Base-by-base conservation (phyloP, 1,140 invertebrate species). In the Zaprionus ornatus region DNA sequence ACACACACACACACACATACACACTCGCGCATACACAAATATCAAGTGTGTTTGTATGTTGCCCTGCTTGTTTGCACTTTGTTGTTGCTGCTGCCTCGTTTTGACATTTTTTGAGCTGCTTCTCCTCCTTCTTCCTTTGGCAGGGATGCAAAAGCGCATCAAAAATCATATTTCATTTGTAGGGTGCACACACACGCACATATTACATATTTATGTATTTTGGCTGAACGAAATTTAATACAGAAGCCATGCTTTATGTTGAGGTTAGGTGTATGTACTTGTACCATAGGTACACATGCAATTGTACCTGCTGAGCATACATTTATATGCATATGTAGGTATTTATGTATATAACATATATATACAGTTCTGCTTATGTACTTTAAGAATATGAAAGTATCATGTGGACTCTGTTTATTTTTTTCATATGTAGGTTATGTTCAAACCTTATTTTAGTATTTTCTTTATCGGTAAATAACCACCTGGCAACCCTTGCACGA, bases 31-130 rank as follows among this genome's bases (percentile, higher is more conserved):
- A 61, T n/a, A 45, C 19, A 67, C 32, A 59, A n/a, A 61, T 21
- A 54, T 23, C 12, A 35, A n/a, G 45, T 32, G 13, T 17, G 9
- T 27, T 12, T 62, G 59, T 56, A 25, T 29, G 54, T 25, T 54
- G 13, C 9, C 29, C 12, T 55, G 52, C 12, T 21, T 4, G 19
- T 50, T 50, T 50, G 45, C 0, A 50, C 10, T 13, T 21, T 52
- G 57, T 61, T 69, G 27, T 32, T 32, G 29, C 3, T 45, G 21
- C 50, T 61, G 23, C 59, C 45, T 68, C 56, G 40, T 68, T 68
- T 68, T 57, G 66, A 59, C 65, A 67, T 67, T 59, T 67, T 59
- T 48, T 59, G 65, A 50, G 40, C 57, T 23, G 12, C 45, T 50
- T 12, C 45, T 12, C 10, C 55, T 50, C 57, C 48, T 69, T 61